Evolutionary conservation across 2,888 invertebrate genomes (phyloP), one percentile per base, ranked within the genome.

Genomic region (Girardia tigrina): DNA sequence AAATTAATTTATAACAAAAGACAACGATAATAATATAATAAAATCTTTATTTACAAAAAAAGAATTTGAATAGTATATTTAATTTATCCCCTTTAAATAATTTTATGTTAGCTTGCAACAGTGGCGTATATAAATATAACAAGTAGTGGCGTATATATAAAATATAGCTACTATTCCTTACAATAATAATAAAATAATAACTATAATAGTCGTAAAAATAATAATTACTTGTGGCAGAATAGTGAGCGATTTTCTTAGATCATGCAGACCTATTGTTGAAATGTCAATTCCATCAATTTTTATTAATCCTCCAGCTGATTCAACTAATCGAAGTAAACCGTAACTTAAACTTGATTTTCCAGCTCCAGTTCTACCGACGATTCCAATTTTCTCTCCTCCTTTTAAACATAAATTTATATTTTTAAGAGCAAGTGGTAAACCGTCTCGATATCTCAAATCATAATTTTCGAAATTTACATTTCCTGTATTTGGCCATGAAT

Each of bases 291-390:
- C 76, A 77, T 83, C 83, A 71, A 83, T 81, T 23, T 73, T 42
- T 36, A 83, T 83, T 29, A 73, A 74, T 23, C 83, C 83, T 26
- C 77, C 79, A 0, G 80, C 80, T 0, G 81, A 78, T 78, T 83
- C 83, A 29, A 83, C 78, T 70, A 83, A 79, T 27, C 83, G 79
- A 78, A 83, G 82, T 75, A 83, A 76, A 8, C 80, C 80, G 42
- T 82, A 76, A 0, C 82, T 81, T 73, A 83, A 77, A 26, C 82
- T 81, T 0, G 81, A 81, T 77, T 83, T 83, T 1, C 83, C 83
- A 6, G 82, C 82, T n/a, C 83, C 83, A 23, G 83, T 82, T 27
- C 82, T 77, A n/a, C 82, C 82, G 4, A 83, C 82, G 29, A 82
- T 81, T n/a, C 82, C 81, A 72, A 83, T 79, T 80, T 82, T 83